phyloP scores from a whole-genome alignment of 64 coral and sea anemone genomes.

The Catalaphyllia jardinei region DNA sequence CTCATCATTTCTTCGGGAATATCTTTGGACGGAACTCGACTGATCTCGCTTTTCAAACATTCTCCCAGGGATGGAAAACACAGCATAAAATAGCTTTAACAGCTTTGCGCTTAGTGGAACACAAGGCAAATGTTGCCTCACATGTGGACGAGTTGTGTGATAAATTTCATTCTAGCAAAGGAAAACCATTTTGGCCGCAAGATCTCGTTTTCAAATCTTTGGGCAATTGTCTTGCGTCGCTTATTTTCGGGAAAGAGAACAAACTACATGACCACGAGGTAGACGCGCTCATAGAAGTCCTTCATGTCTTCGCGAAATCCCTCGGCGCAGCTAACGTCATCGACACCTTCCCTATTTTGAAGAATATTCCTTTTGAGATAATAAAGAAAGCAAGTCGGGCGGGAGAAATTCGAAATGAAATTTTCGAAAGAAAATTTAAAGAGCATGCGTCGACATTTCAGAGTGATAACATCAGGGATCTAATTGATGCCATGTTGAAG shows the following conservation, averaged over 20 bases:
- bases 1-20: conserved; percentile 9
- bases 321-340: conserved; percentile 61
- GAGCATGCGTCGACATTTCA: conserved; percentile 43
- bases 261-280: conserved; percentile 30
- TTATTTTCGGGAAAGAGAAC: conserved; percentile 59
- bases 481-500: conserved; percentile 46
- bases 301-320: conserved; percentile 22
- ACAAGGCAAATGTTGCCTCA: conserved; percentile 10
- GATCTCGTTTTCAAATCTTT: conserved; percentile 12
- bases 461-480: conserved; percentile 32
- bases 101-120: conserved; percentile 26
- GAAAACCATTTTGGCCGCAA: neutral
- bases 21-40: conserved; percentile 31
- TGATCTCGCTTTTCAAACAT: conserved; percentile 51
- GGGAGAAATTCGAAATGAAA: conserved; percentile 17
- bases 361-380: conserved; percentile 33
- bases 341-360: conserved; percentile 58
- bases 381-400: conserved; percentile 29
- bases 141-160: neutral
- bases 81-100: conserved; percentile 40
- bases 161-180: neutral
- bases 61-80: conserved; percentile 29
- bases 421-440: conserved; percentile 54
- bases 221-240: conserved; percentile 38
- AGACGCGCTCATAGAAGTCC: conserved; percentile 23